Base-by-base conservation (phyloP, 2,113 vertebrate genomes). In the Tychaedon coryphoeus region DNA sequence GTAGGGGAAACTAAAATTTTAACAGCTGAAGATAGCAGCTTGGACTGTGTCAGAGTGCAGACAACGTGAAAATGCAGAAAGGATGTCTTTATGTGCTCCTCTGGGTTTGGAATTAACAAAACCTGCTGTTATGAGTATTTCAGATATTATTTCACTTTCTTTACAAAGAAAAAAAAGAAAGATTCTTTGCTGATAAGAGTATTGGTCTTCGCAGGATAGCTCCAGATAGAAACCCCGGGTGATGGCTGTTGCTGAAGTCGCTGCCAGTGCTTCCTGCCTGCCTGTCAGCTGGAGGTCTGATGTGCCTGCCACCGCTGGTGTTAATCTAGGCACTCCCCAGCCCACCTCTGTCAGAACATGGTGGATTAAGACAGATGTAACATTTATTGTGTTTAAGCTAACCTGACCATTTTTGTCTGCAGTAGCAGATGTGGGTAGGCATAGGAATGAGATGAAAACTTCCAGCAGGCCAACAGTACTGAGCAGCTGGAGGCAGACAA, bases 1-100 rank as follows among this genome's bases (percentile, higher is more conserved):
- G 2, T 15, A 26, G 25, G 19, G 29, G 25, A 47, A 26, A 43
- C 9, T 16, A 10, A 51, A 74, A 33, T 48, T 25, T 42, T 87
- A 12, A 19, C 11, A n/a, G 2, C 2, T 33, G 26, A 29, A 56
- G 13, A 7, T n/a, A 23, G 28, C 0, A 0, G 2, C 16, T 58
- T 53, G 12, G 33, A 17, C 3, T 34, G 9, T 82, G 33, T 86
- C 24, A 29, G 40, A 19, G 29, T 25, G 36, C 18, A 57, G 8
- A 14, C 16, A 5, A 3, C 14, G 15, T 48, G 47, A 12, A 85
- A 67, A 54, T 64, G 11, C 12, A 40, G 73, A 33, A 25, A 20
- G 19, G 7, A 0, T 29, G 8, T 71, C 47, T 81, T 53, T 22
- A 3, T 51, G 0, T 34, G 5, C 34, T 50, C 3, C 14, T 60